Conservation (phyloP, 2,113 vertebrate species). For the Genyomyrus donnyi region DNA sequence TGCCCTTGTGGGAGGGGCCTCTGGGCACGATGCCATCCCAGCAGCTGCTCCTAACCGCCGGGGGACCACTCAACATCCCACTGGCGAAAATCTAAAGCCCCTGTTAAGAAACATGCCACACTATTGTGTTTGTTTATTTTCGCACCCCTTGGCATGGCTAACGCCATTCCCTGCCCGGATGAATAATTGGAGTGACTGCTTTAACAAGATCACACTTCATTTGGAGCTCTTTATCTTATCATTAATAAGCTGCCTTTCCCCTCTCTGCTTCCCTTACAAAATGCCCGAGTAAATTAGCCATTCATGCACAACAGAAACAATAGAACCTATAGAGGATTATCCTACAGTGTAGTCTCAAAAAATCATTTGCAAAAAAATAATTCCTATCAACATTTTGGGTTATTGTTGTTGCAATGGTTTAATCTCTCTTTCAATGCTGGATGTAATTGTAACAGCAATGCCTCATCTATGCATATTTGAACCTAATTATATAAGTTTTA, state of each 20-base stretch:
- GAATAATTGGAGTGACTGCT: conserved; percentile 17
- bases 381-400: background rate
- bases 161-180: conserved; percentile 6
- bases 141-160: conserved; percentile 1
- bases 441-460: background rate
- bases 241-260: conserved; percentile 7
- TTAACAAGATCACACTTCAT: conserved; percentile 18
- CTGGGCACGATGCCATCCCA: conserved; percentile 4
- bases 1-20: background rate
- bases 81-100: conserved; percentile 13
- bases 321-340: background rate
- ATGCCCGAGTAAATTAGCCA: background rate
- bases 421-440: background rate
- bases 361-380: background rate
- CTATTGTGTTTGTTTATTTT: conserved; percentile 21
- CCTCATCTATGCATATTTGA: background rate
- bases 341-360: background rate
- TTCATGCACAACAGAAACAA: conserved; percentile 8
- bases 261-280: background rate
- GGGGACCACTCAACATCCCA: conserved; percentile 14
- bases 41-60: conserved; percentile 8
- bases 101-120: conserved; percentile 19
- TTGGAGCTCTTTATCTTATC: conserved; percentile 20
- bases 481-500: background rate
- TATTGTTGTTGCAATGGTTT: background rate